phyloP scores from a whole-genome alignment of 2,797 vertebrate genomes.

The Protonibea diacanthus region DNA sequence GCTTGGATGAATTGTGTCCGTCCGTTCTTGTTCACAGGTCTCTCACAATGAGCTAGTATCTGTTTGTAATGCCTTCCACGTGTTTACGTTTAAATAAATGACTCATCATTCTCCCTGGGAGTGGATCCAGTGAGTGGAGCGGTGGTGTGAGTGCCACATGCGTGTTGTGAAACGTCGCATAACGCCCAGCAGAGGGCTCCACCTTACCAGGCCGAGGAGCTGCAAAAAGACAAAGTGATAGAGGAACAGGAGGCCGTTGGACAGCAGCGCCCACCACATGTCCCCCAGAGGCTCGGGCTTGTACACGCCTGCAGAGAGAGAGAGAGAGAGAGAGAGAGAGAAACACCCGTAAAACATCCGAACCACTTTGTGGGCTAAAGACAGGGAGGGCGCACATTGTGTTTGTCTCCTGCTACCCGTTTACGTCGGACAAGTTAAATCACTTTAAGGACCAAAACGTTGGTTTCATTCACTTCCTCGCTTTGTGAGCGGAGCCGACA shows the following conservation, averaged over 20 bases:
- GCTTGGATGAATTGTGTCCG: background rate
- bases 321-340: constrained; percentile 68
- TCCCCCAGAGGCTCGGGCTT: constrained; percentile 94
- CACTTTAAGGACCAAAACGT: background rate
- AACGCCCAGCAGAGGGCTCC: constrained; percentile 75
- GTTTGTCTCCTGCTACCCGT: background rate
- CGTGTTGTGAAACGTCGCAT: background rate
- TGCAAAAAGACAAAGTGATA: constrained; percentile 97
- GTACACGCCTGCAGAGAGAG: constrained; percentile 90
- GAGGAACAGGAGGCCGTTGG: constrained; percentile 96
- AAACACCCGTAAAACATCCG: constrained; percentile 18
- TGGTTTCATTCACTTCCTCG: background rate
- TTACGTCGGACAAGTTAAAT: background rate
- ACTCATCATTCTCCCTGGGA: background rate
- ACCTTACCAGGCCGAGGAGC: constrained; percentile 93
- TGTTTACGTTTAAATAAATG: background rate
- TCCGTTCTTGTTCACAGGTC: background rate
- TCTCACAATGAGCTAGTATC: no score
- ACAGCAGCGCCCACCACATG: constrained; percentile 97
- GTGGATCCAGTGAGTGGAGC: background rate
- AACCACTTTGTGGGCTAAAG: background rate
- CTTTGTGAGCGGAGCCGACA: background rate
- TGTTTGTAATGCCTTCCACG: background rate
- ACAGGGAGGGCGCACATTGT: background rate
- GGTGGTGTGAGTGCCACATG: background rate